Evolutionary conservation across 2,113 vertebrate genomes (phyloP).

Genomic region (Peromyscus californicus): DNA sequence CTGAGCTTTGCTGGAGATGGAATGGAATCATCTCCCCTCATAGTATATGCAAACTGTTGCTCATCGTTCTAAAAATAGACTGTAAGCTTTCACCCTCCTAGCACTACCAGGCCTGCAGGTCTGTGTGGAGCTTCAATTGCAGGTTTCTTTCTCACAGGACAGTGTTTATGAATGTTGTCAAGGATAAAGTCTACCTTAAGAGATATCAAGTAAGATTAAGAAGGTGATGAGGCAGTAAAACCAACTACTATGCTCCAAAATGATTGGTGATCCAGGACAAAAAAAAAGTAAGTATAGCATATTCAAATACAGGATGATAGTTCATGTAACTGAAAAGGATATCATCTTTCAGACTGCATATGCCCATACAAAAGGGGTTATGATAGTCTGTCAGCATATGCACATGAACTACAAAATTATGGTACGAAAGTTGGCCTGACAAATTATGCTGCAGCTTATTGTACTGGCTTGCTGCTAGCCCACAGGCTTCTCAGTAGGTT

Average conservation of each 20-base stretch:
- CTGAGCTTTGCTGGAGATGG: not conserved
- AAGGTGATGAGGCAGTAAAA: not conserved
- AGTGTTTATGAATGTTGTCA: not conserved
- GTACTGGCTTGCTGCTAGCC: not conserved
- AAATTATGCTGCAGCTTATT: not conserved
- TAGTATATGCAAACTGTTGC: not conserved
- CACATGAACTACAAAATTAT: not conserved
- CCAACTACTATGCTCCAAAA: not conserved
- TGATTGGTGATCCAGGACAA: not conserved
- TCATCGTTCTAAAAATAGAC: not conserved
- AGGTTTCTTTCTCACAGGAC: not conserved
- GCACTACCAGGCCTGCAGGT: not conserved
- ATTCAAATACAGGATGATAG: not conserved
- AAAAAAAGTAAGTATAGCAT: not conserved
- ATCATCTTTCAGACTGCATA: not conserved
- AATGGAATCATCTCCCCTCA: fast-evolving
- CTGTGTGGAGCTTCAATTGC: not conserved
- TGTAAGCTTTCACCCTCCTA: not conserved
- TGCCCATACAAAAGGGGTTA: not conserved
- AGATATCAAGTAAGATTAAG: not conserved
- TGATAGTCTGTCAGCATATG: not conserved
- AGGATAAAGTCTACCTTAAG: not conserved
- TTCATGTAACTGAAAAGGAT: not conserved
- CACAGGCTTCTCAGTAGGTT: not conserved
- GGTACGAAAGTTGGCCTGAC: not conserved